Percentiles rank a stretch among this genome's conserved stretches.
Conservation (phyloP, 2,888 invertebrate species). For the Patella caerulea region DNA sequence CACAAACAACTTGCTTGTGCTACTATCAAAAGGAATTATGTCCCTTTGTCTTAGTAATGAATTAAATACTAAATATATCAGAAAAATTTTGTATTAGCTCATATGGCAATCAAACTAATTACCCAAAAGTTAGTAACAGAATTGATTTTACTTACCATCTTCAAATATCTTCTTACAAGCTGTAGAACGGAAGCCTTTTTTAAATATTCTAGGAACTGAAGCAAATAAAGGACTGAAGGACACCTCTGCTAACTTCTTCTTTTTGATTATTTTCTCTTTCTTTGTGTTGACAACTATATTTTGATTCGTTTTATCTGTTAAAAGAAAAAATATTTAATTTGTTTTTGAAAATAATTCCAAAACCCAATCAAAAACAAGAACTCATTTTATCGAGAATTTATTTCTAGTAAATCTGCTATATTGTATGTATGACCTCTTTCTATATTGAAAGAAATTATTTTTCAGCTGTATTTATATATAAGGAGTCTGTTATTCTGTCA, state of each 20-base stretch:
- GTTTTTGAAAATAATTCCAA: too few relatives aligned
- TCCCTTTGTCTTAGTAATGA: too few relatives aligned
- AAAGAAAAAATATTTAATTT: slow-evolving; percentile 1
- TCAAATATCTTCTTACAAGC: slow-evolving; percentile 33
- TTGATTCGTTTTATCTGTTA: slow-evolving; percentile 23
- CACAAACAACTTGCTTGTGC: too few relatives aligned
- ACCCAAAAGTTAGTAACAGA: not conserved
- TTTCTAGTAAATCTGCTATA: too few relatives aligned
- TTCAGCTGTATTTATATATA: too few relatives aligned
- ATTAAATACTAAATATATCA: too few relatives aligned
- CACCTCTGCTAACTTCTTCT: slow-evolving; percentile 32
- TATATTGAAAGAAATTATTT: too few relatives aligned
- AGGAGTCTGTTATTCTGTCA: too few relatives aligned
- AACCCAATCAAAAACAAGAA: too few relatives aligned
- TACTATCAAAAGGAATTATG: too few relatives aligned
- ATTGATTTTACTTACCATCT: slow-evolving; percentile 25
- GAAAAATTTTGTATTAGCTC: not conserved
- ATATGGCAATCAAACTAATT: not conserved
- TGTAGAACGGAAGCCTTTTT: slow-evolving; percentile 50
- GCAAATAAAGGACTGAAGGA: slow-evolving; percentile 53
- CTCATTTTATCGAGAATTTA: too few relatives aligned
- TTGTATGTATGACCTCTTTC: too few relatives aligned
- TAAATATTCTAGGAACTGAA: slow-evolving; percentile 34
- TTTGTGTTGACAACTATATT: not conserved
- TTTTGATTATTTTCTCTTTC: not conserved